phyloP scores from a whole-genome alignment of 2,113 vertebrate species.

The Nymphicus hollandicus region DNA sequence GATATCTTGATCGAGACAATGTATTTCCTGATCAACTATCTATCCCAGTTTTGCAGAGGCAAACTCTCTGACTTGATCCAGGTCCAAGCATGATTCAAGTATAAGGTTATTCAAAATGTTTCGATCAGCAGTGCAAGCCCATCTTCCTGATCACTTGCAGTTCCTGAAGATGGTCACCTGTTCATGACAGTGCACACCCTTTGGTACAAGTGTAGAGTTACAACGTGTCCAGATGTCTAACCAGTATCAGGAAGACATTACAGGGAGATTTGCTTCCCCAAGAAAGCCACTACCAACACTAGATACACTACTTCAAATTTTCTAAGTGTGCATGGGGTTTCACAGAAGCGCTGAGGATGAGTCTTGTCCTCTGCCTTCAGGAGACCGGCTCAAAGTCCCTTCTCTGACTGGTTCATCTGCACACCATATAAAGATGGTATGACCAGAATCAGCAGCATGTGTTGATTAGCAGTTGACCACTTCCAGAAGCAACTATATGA shows the following conservation, averaged over 20 bases:
- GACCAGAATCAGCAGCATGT: not conserved
- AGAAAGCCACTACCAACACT: not conserved
- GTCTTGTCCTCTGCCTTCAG: not conserved
- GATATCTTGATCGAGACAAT: not conserved
- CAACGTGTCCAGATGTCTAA: not conserved
- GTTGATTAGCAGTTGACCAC: not conserved
- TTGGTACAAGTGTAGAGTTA: not conserved
- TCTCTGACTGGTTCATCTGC: not conserved
- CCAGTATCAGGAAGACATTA: not conserved
- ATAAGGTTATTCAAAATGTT: not conserved
- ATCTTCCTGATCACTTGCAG: not conserved
- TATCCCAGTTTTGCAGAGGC: not conserved
- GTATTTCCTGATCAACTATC: not conserved
- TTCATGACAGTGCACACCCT: accelerated
- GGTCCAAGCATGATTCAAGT: not conserved
- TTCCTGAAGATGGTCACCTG: not conserved
- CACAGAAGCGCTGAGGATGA: not conserved
- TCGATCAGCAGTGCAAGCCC: not conserved
- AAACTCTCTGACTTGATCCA: not conserved
- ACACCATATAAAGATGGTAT: not conserved
- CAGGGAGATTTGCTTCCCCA: not conserved
- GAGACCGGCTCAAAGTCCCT: not conserved
- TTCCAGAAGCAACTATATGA: not conserved
- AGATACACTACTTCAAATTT: not conserved
- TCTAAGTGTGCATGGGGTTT: not conserved